Percentiles rank a stretch among this genome's conserved stretches.
Evolutionary conservation across 2,113 vertebrate genomes (phyloP).

Genomic region (Tyto alba): DNA sequence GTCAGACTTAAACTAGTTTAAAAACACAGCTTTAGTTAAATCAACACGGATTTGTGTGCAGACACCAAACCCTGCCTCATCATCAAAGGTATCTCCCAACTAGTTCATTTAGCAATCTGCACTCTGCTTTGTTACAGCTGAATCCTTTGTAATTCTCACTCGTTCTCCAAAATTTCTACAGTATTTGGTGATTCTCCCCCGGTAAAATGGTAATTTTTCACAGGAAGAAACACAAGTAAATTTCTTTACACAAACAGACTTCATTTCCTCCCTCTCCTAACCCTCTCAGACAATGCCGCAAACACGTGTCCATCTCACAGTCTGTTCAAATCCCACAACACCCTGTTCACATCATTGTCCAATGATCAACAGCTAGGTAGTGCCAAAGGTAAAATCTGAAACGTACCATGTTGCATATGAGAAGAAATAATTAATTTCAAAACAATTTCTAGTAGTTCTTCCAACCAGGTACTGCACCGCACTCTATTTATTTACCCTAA

Average conservation of each 20-base stretch:
- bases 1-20: background rate
- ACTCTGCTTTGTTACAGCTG: background rate
- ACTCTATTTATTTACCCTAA: background rate
- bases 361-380: background rate
- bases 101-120: background rate
- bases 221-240: background rate
- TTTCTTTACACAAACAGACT: background rate
- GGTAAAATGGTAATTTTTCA: background rate
- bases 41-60: background rate
- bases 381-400: background rate
- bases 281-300: background rate
- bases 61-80: background rate
- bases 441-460: background rate
- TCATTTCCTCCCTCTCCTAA: background rate
- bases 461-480: background rate
- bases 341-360: background rate
- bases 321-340: background rate
- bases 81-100: background rate
- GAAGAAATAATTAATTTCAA: background rate
- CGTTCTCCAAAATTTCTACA: background rate
- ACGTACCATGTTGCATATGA: accelerated
- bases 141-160: background rate
- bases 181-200: background rate
- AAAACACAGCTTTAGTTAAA: background rate
- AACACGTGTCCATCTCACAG: accelerated